These are phyloP conservation scores for Drosophila truncata DNA, from an alignment of 1,140 invertebrate species.

Conservation along the genomic window DNA sequence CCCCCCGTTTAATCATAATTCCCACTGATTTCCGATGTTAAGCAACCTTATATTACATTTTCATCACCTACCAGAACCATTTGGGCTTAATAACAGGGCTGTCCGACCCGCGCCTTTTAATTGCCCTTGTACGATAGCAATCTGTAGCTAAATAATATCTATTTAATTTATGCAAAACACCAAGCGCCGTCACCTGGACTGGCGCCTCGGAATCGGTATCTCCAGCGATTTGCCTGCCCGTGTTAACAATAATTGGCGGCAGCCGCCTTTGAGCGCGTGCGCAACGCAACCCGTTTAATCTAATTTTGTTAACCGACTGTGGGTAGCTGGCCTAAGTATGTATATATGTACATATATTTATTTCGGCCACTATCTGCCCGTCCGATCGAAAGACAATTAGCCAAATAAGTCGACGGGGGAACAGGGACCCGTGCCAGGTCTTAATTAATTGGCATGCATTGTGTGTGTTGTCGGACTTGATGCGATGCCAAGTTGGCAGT, in stretches of 20 bases:
- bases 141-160: conserved; percentile 61
- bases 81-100: conserved; percentile 30
- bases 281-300: conserved; percentile 58
- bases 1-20: conserved; percentile 25
- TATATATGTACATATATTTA: neutral
- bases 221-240: conserved; percentile 22
- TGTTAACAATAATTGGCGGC: conserved; percentile 63
- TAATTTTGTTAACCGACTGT: conserved; percentile 26
- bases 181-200: conserved; percentile 63
- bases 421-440: conserved; percentile 55
- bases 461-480: conserved; percentile 64
- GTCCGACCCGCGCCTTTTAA: conserved; percentile 52
- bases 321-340: conserved; percentile 5
- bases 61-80: conserved; percentile 30
- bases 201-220: conserved; percentile 53
- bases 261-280: conserved; percentile 45
- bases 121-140: conserved; percentile 52
- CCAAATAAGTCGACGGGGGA: conserved; percentile 71
- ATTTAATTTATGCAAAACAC: conserved; percentile 66
- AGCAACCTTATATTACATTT: conserved; percentile 7
- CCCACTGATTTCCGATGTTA: conserved; percentile 2
- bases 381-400: conserved; percentile 72
- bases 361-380: conserved; percentile 56
- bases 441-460: conserved; percentile 81
- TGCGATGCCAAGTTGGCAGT: conserved; percentile 72